Evolutionary conservation across 2,797 vertebrate species (phyloP), one percentile per base, ranked within the genome.

Genomic region (Sebastes iracundus): DNA sequence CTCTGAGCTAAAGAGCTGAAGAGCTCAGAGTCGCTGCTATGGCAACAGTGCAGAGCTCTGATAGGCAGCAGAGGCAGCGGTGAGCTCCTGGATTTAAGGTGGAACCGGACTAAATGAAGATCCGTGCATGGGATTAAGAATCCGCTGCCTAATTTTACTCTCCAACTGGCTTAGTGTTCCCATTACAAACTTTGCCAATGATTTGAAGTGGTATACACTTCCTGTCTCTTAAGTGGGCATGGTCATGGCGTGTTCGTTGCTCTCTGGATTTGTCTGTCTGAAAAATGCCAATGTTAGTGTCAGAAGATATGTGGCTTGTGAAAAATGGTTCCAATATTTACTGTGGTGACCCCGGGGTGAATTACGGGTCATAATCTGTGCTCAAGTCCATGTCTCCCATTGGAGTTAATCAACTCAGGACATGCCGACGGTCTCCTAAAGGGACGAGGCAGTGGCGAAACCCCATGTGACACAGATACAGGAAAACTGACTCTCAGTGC

Each of bases 41-140:
- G 80, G 91, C 78, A 91, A 89, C 88, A 79, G 82, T 75, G 79
- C 72, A 72, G 85, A 61, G 60, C 71, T 80, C 32, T 67, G 81
- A 87, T 56, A 66, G 67, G 78, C 79, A 65, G 78, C 46, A 62
- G n/a, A 65, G 65, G 77, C 71, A 60, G 46, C 5, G 67, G 77
- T 10, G 72, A 85, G 82, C 79, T 3, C 22, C 49, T 42, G 69
- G 68, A 72, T 80, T 88, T 60, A 81, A 81, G 46, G 66, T 82
- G 63, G 66, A 85, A 59, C 59, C 2, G 10, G 35, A 83, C 56
- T 42, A 27, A 84, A 82, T 80, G 72, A 69, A 76, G 81, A 83
- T 70, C 60, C 38, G 55, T 69, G 65, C 66, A 22, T 18, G 46
- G 78, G 49, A 66, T 59, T 72, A 16, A 75, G 25, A 58, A 23